Evolutionary conservation across 2,888 invertebrate species (phyloP).

Genomic region (Pilophorus perplexus): DNA sequence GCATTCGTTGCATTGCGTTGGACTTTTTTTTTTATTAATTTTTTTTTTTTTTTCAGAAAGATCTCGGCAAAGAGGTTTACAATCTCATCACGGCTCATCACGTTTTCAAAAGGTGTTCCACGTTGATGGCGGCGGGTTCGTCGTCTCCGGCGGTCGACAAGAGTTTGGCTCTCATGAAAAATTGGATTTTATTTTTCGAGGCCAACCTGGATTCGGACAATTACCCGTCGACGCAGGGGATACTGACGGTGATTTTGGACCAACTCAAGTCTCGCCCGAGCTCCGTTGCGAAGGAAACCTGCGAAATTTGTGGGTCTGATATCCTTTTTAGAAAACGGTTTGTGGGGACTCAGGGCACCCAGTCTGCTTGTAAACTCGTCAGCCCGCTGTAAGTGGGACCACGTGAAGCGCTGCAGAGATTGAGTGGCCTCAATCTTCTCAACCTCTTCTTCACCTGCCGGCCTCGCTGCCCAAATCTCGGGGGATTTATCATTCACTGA

Average conservation of each 20-base stretch:
- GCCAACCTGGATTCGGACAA: slow-evolving; percentile 32
- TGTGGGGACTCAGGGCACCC: no score
- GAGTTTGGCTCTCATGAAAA: slow-evolving; percentile 39
- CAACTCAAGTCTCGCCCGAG: slow-evolving; percentile 23
- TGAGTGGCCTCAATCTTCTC: no score
- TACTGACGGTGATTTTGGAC: slow-evolving; percentile 37
- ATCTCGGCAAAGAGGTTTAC: slow-evolving; percentile 40
- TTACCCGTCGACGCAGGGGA: slow-evolving; percentile 32
- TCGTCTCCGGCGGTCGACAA: slow-evolving; percentile 13
- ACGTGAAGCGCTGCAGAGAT: no score
- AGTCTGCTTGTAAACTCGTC: no score
- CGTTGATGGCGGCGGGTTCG: slow-evolving; percentile 15
- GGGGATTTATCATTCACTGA: no score
- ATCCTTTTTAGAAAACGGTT: slow-evolving; percentile 47
- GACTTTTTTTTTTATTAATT: background rate
- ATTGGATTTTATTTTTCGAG: slow-evolving; percentile 42
- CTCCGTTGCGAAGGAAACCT: slow-evolving; percentile 35
- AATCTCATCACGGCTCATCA: slow-evolving; percentile 44
- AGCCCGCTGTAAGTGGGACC: no score
- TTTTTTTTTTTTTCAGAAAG: slow-evolving; percentile 34
- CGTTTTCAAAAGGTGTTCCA: slow-evolving; percentile 42
- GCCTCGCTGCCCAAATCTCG: no score
- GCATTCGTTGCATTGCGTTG: background rate
- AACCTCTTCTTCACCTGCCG: no score
- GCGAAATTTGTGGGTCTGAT: slow-evolving; percentile 45